Evolutionary conservation across 2,797 vertebrate genomes (phyloP).

Genomic region (Lepus oiostolus): DNA sequence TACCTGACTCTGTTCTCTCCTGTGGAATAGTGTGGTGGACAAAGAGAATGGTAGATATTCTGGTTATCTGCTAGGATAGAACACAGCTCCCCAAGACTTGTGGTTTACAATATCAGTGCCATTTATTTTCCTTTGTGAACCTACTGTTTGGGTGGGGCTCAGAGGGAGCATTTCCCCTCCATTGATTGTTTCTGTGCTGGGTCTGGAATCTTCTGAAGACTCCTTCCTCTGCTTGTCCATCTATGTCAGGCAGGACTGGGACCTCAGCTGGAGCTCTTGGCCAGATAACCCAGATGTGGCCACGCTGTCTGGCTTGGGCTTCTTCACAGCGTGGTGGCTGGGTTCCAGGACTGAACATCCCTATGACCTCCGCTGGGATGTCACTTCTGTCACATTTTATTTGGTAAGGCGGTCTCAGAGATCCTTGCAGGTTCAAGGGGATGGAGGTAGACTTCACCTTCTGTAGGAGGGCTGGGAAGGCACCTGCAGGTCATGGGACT

Average conservation of each 20-base stretch:
- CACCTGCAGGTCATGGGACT: neutral
- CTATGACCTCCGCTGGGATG: neutral
- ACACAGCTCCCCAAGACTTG: neutral
- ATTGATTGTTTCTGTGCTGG: neutral
- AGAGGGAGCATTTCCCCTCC: neutral
- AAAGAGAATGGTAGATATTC: neutral
- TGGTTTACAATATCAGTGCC: neutral
- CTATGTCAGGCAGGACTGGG: neutral
- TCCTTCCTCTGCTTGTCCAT: fast-evolving
- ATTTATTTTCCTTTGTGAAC: neutral
- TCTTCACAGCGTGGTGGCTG: neutral
- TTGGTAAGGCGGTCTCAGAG: neutral
- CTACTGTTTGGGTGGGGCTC: neutral
- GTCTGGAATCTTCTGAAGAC: neutral
- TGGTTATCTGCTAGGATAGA: neutral
- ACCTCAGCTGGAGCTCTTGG: neutral
- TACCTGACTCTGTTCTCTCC: neutral
- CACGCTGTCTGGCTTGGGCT: neutral
- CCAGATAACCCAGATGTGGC: neutral
- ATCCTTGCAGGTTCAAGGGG: neutral
- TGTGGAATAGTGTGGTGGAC: neutral
- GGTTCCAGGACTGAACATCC: neutral
- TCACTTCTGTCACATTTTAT: neutral
- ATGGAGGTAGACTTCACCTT: neutral
- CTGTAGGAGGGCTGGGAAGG: neutral